These are phyloP conservation scores for Drosophila anomalipes DNA, from an alignment of 2,888 invertebrate genomes.

Conservation along the genomic window DNA sequence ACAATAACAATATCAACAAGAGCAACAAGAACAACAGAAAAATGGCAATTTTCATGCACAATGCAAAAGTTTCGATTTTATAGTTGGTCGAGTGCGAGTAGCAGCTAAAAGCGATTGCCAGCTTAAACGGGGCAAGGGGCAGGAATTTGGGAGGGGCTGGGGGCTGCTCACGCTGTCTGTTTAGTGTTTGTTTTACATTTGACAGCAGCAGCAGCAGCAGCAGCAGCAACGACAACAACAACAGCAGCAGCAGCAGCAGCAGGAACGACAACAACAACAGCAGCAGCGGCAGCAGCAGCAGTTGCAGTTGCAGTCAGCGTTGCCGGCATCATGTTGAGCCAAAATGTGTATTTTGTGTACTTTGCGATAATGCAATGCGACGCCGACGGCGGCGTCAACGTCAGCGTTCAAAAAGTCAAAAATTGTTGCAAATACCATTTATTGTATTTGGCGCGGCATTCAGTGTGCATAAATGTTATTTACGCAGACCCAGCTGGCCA, in stretches of 20 bases:
- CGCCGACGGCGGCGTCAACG: conserved; percentile 25
- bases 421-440: conserved; percentile 75
- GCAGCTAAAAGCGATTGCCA: conserved; percentile 26
- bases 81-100: conserved; percentile 59
- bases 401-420: conserved; percentile 62
- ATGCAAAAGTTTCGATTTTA: conserved; percentile 79
- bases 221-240: background rate
- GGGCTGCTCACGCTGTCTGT: conserved; percentile 41
- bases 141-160: background rate
- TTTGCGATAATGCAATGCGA: conserved; percentile 65
- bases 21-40: conserved; percentile 27
- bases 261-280: no score
- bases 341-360: conserved; percentile 48
- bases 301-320: background rate
- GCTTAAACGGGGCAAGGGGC: background rate
- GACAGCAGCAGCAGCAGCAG: conserved; percentile 39
- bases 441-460: conserved; percentile 60
- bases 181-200: conserved; percentile 64
- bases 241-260: conserved; percentile 1
- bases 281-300: conserved; percentile 11
- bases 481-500: conserved; percentile 22
- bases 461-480: conserved; percentile 44
- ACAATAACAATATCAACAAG: conserved; percentile 16
- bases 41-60: conserved; percentile 73
- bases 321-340: conserved; percentile 29